Percentiles rank a stretch among this genome's conserved stretches.
phyloP scores from a whole-genome alignment of 2,888 invertebrate species.

The Muschampia plurimacula region DNA sequence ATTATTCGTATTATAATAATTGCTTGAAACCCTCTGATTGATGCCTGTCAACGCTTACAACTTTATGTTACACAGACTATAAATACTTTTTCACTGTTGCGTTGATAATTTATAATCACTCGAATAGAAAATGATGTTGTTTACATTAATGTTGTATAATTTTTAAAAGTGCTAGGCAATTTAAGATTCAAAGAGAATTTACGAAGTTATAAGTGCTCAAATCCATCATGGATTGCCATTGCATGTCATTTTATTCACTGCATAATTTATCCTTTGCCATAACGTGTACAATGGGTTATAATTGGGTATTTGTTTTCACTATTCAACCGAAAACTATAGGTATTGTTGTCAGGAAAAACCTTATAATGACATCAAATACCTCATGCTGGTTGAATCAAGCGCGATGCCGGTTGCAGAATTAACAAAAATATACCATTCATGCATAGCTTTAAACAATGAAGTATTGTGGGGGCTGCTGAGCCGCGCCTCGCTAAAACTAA shows the following conservation, averaged over 20 bases:
- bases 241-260: background rate
- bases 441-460: conserved; percentile 48
- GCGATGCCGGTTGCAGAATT: conserved; percentile 40
- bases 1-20: background rate
- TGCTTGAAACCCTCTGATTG: conserved; percentile 3
- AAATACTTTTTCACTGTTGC: background rate
- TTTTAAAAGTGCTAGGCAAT: background rate
- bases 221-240: too few relatives aligned
- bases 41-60: conserved; percentile 9
- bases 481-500: conserved; percentile 40
- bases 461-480: conserved; percentile 46
- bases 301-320: conserved; percentile 45
- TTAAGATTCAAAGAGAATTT: background rate
- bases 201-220: too few relatives aligned
- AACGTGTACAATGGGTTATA: conserved; percentile 9
- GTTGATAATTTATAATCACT: background rate
- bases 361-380: conserved; percentile 46
- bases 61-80: background rate
- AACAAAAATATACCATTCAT: conserved; percentile 51
- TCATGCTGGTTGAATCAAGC: conserved; percentile 44
- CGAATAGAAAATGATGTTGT: background rate
- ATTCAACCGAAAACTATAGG: conserved; percentile 31
- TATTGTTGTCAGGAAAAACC: conserved; percentile 41
- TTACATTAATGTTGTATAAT: too few relatives aligned
- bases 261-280: conserved; percentile 14